Evolutionary conservation across 1,140 invertebrate species (phyloP).

Genomic region (Drosophila melanogaster): Release_6_plus_ISO1_MT NT_033779.5:16371001-16371500

Average conservation of each 20-base stretch:
- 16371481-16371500: slow-evolving; percentile 50
- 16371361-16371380: not conserved
- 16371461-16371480: slow-evolving; percentile 72
- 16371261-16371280: too few relatives aligned
- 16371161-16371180: not conserved
- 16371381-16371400: too few relatives aligned
- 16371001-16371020: slow-evolving; percentile 84
- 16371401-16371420: slow-evolving; percentile 2
- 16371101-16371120: slow-evolving; percentile 31
- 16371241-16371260: too few relatives aligned
- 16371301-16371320: too few relatives aligned
- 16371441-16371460: slow-evolving; percentile 77
- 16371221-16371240: too few relatives aligned
- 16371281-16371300: too few relatives aligned
- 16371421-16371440: slow-evolving; percentile 34
- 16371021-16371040: slow-evolving; percentile 82
- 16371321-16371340: too few relatives aligned
- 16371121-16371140: slow-evolving; percentile 7
- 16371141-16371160: slow-evolving; percentile 4
- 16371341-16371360: too few relatives aligned
- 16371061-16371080: slow-evolving; percentile 80
- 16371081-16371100: slow-evolving; percentile 40
- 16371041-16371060: slow-evolving; percentile 84
- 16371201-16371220: too few relatives aligned
- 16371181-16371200: too few relatives aligned